Evolutionary conservation across 2,797 vertebrate species (phyloP), one percentile per base, ranked within the genome.

Genomic region (Crocodylus rhombifer): DNA sequence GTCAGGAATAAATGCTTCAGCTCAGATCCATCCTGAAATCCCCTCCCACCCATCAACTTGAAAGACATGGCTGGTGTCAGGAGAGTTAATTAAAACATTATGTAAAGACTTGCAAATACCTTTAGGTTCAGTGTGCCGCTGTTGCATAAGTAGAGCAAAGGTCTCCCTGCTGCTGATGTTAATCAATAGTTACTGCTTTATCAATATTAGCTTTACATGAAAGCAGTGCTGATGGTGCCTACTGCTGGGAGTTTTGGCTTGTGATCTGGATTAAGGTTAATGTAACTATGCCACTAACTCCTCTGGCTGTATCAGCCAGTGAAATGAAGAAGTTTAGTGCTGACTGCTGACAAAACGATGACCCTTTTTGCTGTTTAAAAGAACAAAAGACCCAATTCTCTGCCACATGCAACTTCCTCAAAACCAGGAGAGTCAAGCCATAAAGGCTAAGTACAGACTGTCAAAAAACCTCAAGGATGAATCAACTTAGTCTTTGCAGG

Each of bases 161-260:
- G 42, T 30, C n/a, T 78, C 71, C 28, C 17, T 78, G 67, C 36
- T 51, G 33, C 26, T 21, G 15, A 51, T 25, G 81, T 75, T 91
- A 57, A 95, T 87, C 86, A 90, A 85, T 85, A 87, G 61, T 65
- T 73, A 61, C 28, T 20, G 62, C 77, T 56, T 82, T 77, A 78
- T 62, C 80, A 33, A 87, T 75, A 84, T 85, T 28, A 82, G 33
- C 28, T 79, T 78, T 73, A 89, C 14, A 42, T 55, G 77, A 63
- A 89, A 77, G 61, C 11, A 65, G 8, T 74, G 63, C 61, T 17
- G 30, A 42, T 25, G 89, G 36, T 73, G 60, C 63, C n/a, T 8
- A 55, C 67, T 80, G 71, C 36, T 7, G 78, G 75, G 74, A 33
- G 17, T 60, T 92, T 88, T 64, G 7, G 1, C 42, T 71, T 28